These are phyloP conservation scores for Dasysyrphus albostriatus DNA, from an alignment of 2,888 invertebrate species.

Conservation along the genomic window DNA sequence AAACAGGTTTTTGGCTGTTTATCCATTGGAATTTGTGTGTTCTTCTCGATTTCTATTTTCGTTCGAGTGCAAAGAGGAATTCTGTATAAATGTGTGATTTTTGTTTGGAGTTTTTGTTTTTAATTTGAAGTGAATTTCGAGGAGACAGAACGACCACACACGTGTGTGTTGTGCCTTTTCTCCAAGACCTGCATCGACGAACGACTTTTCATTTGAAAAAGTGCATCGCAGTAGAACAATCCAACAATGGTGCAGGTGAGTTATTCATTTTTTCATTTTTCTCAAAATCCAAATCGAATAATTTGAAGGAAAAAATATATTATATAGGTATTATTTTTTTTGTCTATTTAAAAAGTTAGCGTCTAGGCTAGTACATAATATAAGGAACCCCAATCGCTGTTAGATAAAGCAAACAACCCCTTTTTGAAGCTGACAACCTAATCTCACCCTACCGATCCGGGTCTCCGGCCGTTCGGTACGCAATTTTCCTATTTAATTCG, in stretches of 20 bases:
- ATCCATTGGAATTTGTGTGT: constrained; percentile 40
- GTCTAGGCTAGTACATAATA: constrained; percentile 31
- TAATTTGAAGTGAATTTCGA: constrained; percentile 21
- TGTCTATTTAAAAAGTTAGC: constrained; percentile 31
- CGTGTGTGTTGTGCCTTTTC: constrained; percentile 15
- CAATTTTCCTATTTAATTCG: constrained; percentile 63
- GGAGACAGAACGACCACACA: neutral
- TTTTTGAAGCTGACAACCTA: constrained; percentile 56
- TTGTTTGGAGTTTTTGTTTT: neutral
- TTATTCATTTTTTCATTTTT: neutral
- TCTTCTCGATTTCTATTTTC: constrained; percentile 8
- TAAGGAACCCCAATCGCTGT: constrained; percentile 39
- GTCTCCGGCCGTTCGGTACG: constrained; percentile 33
- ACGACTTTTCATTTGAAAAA: constrained; percentile 15
- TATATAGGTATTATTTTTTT: constrained; percentile 14
- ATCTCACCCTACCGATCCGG: constrained; percentile 54
- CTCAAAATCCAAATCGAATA: neutral
- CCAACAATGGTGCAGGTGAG: constrained; percentile 70
- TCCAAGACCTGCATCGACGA: constrained; percentile 23
- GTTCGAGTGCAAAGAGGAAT: constrained; percentile 18
- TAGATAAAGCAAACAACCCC: constrained; percentile 51
- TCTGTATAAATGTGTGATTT: neutral
- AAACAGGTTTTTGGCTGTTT: constrained; percentile 29
- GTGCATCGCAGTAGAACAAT: constrained; percentile 32
- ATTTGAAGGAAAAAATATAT: neutral